phyloP scores from a whole-genome alignment of 2,113 vertebrate genomes.

The Jaculus jaculus region DNA sequence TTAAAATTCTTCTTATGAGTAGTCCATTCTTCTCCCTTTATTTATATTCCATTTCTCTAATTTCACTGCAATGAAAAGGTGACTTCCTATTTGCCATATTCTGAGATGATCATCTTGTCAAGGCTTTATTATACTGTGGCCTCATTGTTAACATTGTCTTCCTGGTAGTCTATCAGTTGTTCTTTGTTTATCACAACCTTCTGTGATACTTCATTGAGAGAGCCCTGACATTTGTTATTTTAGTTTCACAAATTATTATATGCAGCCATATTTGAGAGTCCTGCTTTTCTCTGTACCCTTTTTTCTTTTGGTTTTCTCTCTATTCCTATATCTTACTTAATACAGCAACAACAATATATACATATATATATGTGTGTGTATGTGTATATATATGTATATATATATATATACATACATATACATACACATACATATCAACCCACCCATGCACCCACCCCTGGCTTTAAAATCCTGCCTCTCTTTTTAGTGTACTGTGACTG shows the following conservation, averaged over 20 bases:
- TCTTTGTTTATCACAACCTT: background rate
- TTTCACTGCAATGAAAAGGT: background rate
- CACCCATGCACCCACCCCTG: too few species aligned
- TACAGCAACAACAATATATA: too few species aligned
- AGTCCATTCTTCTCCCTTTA: background rate
- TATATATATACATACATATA: too few species aligned
- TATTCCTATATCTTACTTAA: background rate
- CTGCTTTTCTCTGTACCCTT: background rate
- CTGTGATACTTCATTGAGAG: background rate
- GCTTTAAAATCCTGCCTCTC: background rate
- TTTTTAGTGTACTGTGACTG: background rate
- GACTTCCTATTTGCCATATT: background rate
- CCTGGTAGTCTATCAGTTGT: background rate
- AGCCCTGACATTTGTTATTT: background rate
- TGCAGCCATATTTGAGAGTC: background rate
- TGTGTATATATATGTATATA: too few species aligned
- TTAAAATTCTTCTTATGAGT: background rate
- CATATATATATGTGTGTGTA: too few species aligned
- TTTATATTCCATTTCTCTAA: background rate
- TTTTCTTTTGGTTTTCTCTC: background rate
- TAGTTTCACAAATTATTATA: background rate
- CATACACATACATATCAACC: too few species aligned
- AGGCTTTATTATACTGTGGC: background rate
- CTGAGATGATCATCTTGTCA: background rate
- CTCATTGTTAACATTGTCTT: background rate